Base-by-base conservation (phyloP, 1,140 invertebrate genomes). In the Hermatobates lingyangjiaoensis region DNA sequence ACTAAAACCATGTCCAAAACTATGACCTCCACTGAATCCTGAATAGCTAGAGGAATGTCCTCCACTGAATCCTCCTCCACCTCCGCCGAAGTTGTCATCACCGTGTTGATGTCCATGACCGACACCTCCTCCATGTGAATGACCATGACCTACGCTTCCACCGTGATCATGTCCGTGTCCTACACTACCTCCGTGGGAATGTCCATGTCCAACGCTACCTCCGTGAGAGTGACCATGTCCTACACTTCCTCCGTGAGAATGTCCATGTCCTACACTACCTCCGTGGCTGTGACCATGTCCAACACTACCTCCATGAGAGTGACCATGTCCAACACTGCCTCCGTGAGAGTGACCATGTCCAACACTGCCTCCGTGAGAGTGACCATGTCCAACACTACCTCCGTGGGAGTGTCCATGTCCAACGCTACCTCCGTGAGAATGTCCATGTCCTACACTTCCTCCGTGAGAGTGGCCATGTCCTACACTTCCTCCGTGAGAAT, bases 281-380 rank as follows among this genome's bases (percentile, higher is more conserved):
- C 47, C 28, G 39, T 53, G 51, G 24, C 27, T 4, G 26, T 53
- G 51, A 18, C 51, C 51, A 48, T 53, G 51, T 26, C 51, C 51
- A 1, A 53, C 28, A 23, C 51, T 53, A 4, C 51, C 51, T 20
- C 51, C 51, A 39, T 53, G 51, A 3, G 51, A 53, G 20, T 53
- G 51, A 26, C 51, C 51, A 39, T 53, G 51, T 30, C 52, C 52
- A n/a, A 53, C 52, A 49, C 52, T 53, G 26, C 52, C 52, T 1
- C 51, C 51, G 40, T 53, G 51, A 4, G 51, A 47, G 30, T 53
- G 51, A 5, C 51, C 51, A 26, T 53, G 51, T 48, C 51, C 51
- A 39, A 53, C 45, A 30, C 51, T 53, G 10, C 51, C 51, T 18
- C 51, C 51, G 26, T 53, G 51, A 46, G 51, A 26, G 34, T 53